A percentile compares a stretch with the other conserved stretches of the same genome.
Evolutionary conservation across 2,113 vertebrate species (phyloP).

Genomic region (Misgurnus mizolepis): DNA sequence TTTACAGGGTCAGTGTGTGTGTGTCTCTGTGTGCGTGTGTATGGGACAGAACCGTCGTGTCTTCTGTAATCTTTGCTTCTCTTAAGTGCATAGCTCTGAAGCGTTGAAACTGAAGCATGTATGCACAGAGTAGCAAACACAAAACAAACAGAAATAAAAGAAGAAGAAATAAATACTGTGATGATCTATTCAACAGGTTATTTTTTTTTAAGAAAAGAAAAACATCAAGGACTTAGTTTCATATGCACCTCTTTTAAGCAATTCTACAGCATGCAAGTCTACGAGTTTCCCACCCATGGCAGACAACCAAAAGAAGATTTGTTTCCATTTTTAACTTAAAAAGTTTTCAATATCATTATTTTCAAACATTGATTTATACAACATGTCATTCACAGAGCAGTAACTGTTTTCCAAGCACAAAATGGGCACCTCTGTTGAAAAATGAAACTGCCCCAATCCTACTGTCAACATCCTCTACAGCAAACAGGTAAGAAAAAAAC

Average conservation of each 20-base stretch:
- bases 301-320: slow-evolving; percentile 86
- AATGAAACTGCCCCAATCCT: slow-evolving; percentile 16
- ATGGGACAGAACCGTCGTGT: no score
- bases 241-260: slow-evolving; percentile 93
- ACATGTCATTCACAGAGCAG: slow-evolving; percentile 97
- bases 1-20: slow-evolving; percentile 46
- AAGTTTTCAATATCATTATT: slow-evolving; percentile 99
- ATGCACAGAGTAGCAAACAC: slow-evolving; percentile 88
- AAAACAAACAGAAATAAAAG: slow-evolving; percentile 55
- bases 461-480: slow-evolving; percentile 43
- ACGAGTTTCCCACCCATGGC: slow-evolving; percentile 98
- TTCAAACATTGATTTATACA: slow-evolving; percentile 99
- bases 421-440: slow-evolving; percentile 82
- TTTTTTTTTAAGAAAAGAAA: slow-evolving; percentile 85
- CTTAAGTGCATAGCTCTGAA: slow-evolving; percentile 85
- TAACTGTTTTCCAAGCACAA: slow-evolving; percentile 93
- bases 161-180: slow-evolving; percentile 81
- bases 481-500: slow-evolving; percentile 53
- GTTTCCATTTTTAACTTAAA: slow-evolving; percentile 93
- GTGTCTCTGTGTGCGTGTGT: slow-evolving; percentile 46
- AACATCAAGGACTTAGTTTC: slow-evolving; percentile 94
- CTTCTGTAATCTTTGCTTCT: slow-evolving; percentile 73
- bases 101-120: slow-evolving; percentile 79
- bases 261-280: slow-evolving; percentile 99
- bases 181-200: slow-evolving; percentile 92